Conservation (phyloP, 2,888 invertebrate genomes). For the Zygaena filipendulae region DNA sequence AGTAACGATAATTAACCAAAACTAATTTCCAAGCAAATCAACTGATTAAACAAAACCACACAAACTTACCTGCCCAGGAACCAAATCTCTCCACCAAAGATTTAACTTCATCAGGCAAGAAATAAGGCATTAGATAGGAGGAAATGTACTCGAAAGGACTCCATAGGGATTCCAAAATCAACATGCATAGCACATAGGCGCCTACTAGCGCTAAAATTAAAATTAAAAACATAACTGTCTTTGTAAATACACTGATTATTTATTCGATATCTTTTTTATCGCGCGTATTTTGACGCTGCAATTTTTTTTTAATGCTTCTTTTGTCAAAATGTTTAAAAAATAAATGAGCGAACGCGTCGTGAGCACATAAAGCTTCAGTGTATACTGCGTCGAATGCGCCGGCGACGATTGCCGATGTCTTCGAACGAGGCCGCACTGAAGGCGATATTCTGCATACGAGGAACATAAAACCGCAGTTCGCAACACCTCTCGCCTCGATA, state of each 20-base stretch:
- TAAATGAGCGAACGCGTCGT: conserved; percentile 14
- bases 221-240: conserved; percentile 20
- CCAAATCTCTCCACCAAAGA: conserved; percentile 77
- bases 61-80: conserved; percentile 87
- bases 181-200: conserved; percentile 48
- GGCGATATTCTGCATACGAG: no score
- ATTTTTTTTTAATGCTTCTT: no score
- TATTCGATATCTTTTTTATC: no score
- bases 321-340: no score
- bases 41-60: no score
- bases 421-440: no score
- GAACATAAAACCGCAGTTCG: no score
- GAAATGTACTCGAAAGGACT: conserved; percentile 68
- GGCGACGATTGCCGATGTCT: no score
- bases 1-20: no score
- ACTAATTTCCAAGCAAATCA: no score
- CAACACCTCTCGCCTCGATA: no score
- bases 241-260: conserved; percentile 8
- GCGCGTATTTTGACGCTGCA: no score
- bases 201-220: conserved; percentile 59
- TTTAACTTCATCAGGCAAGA: conserved; percentile 71
- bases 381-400: not conserved
- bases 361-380: not conserved
- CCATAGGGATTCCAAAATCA: conserved; percentile 70
- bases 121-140: conserved; percentile 73